Conservation (phyloP, 1,140 invertebrate species). For the Neotoxoptera formosana region DNA sequence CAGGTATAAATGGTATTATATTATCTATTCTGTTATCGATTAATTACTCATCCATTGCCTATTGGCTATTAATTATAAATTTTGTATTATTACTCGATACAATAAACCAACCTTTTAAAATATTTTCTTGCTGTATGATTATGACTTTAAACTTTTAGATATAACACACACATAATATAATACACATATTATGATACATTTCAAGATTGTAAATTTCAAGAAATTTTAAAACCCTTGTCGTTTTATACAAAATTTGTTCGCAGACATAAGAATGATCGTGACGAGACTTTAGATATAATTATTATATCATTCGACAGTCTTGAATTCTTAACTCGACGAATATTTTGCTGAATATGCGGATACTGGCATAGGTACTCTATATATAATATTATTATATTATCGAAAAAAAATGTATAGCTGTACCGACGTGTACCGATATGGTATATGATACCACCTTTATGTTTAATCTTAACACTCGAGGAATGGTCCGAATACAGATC, state of each 20-base stretch:
- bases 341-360: not conserved
- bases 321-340: not conserved
- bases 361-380: not conserved
- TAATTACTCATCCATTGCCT: too few relatives aligned
- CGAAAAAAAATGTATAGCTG: not conserved
- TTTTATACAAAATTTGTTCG: not conserved
- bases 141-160: too few relatives aligned
- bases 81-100: too few relatives aligned
- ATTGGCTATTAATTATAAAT: too few relatives aligned
- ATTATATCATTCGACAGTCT: not conserved
- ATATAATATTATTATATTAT: not conserved
- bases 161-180: too few relatives aligned
- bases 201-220: too few relatives aligned
- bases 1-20: too few relatives aligned
- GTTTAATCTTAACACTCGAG: not conserved
- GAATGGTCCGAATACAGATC: conserved; percentile 17
- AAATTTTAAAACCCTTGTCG: not conserved
- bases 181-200: too few relatives aligned
- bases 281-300: not conserved
- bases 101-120: too few relatives aligned
- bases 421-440: not conserved
- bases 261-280: not conserved
- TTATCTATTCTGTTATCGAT: too few relatives aligned
- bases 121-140: too few relatives aligned
- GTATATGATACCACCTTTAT: not conserved